A percentile compares a stretch with the other conserved stretches of the same genome.
phyloP scores from a whole-genome alignment of 2,113 vertebrate genomes.

The Rhynchopsitta pachyrhyncha region DNA sequence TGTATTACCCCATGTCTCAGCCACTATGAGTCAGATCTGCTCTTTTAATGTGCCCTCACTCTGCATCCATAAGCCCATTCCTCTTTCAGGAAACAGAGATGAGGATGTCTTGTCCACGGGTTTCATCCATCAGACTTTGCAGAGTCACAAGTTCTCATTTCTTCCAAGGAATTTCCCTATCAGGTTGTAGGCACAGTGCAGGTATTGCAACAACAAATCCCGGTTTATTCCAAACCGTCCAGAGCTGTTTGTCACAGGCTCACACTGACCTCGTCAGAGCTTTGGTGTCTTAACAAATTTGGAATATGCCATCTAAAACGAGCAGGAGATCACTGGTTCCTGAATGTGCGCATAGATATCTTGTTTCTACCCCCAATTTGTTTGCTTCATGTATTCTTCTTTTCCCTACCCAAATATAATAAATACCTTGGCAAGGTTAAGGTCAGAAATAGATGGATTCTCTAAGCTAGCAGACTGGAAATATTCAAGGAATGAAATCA shows the following conservation, averaged over 20 bases:
- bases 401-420: not conserved
- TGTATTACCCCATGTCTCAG: not conserved
- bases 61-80: not conserved
- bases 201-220: not conserved
- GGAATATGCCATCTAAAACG: not conserved
- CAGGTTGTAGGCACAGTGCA: not conserved
- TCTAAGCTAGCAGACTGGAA: constrained; percentile 33
- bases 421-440: constrained; percentile 31
- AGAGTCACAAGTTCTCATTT: not conserved
- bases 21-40: rapidly evolving
- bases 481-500: not conserved
- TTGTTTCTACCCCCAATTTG: not conserved
- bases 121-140: not conserved
- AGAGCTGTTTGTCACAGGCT: not conserved
- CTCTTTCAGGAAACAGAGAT: rapidly evolving
- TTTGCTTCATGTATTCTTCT: not conserved
- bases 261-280: constrained; percentile 5
- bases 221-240: not conserved
- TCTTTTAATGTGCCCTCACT: not conserved
- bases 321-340: constrained; percentile 14
- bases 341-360: not conserved
- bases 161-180: not conserved
- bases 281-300: constrained; percentile 19
- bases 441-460: constrained; percentile 47
- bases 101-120: not conserved